phyloP scores from a whole-genome alignment of 2,888 invertebrate species.

The Spodoptera picta region DNA sequence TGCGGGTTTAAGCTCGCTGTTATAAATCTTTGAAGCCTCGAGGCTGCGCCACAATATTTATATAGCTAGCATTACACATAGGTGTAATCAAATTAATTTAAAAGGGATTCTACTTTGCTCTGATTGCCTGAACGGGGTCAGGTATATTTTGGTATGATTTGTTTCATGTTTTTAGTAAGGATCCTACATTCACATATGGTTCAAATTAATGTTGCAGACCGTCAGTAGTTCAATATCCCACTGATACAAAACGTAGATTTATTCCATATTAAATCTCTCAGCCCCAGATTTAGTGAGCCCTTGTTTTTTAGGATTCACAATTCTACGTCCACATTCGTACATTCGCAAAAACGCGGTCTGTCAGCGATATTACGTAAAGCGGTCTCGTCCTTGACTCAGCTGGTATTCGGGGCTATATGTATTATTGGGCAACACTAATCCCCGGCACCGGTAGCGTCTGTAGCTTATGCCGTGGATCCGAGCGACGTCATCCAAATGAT shows the following conservation, averaged over 20 bases:
- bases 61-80: too few relatives aligned
- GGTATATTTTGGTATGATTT: too few relatives aligned
- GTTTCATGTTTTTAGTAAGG: too few relatives aligned
- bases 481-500: conserved; percentile 28
- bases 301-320: conserved; percentile 38
- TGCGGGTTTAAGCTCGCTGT: conserved; percentile 14
- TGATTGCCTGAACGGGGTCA: too few relatives aligned
- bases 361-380: conserved; percentile 33
- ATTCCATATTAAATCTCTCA: conserved; percentile 9
- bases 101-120: too few relatives aligned
- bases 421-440: conserved; percentile 43
- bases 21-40: conserved; percentile 28
- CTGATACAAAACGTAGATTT: background rate
- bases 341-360: conserved; percentile 35
- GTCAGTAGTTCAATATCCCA: background rate
- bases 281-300: conserved; percentile 11
- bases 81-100: too few relatives aligned
- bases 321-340: conserved; percentile 2
- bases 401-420: conserved; percentile 23
- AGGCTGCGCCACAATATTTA: background rate
- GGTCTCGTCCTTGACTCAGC: conserved; percentile 29
- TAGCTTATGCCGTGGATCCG: conserved; percentile 23
- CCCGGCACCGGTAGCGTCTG: conserved; percentile 5
- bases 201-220: too few relatives aligned
- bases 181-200: too few relatives aligned